Evolutionary conservation across 2,113 vertebrate genomes (phyloP), one percentile per base, ranked within the genome.

Genomic region (Xenopus laevis): DNA sequence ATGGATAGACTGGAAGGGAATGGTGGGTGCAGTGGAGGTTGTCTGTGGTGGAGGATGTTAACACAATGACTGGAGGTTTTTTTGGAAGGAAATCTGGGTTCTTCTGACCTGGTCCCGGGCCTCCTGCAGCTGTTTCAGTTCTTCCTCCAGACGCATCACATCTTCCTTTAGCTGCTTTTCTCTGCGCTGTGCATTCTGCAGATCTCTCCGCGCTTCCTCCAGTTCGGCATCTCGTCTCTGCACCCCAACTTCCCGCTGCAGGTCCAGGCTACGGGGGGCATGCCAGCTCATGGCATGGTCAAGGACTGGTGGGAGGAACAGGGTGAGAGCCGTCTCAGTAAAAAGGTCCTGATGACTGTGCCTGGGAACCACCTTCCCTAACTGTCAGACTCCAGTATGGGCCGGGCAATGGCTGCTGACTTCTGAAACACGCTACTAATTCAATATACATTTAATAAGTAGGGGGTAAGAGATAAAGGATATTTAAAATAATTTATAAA

Each of bases 91-190:
- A 7, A 40, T 40, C 33, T 40, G 33, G 33, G 18, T 4, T 15
- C 52, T 55, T 40, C 66, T 77, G 11, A 97, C 96, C 94, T 95
- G 95, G 61, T 93, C 89, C 53, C 95, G 90, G 52, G 79, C 89
- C 78, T 89, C 93, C 83, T 96, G 91, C 59, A 95, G 90, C 50
- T 87, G 91, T 68, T 93, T 93, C 70, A 98, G 88, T 82, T 98
- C 94, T 0, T 90, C 93, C 84, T 94, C 94, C 52, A 98, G 88
- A 50, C 94, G 78, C 78, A 97, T 93, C 0, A 93, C 94, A 79
- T 96, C 95, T 0, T 85, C 91, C 81, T 97, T 95, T 65, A 96
- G 89, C 23, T 97, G 95, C 80, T 94, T 93, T 71, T 97, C 95
- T 0, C 96, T 89, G 80, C 90, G 95, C 82, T 96, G 95, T 0